A percentile compares a stretch with the other conserved stretches of the same genome.
These are phyloP conservation scores for Hoplodrina ambigua DNA, from an alignment of 2,888 invertebrate genomes.

Conservation along the genomic window DNA sequence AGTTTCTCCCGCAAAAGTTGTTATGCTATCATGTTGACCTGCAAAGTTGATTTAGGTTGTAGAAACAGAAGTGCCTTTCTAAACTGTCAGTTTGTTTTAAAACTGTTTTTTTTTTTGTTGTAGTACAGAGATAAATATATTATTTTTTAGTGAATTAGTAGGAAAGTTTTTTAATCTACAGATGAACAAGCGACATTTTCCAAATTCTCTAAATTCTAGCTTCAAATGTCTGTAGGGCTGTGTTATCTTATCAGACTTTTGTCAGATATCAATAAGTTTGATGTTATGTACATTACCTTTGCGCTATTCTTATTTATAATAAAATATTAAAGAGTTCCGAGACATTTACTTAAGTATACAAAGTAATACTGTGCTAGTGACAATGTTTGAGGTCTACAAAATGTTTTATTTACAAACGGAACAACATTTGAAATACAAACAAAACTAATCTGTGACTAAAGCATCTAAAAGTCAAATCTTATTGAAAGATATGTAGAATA, in stretches of 20 bases:
- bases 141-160: background rate
- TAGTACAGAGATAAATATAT: constrained; percentile 34
- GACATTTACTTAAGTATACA: background rate
- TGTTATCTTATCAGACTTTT: constrained; percentile 71
- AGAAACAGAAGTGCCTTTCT: constrained; percentile 78
- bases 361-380: background rate
- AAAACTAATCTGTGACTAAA: too few relatives aligned
- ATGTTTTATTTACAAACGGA: constrained; percentile 56
- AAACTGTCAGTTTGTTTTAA: constrained; percentile 78
- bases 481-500: background rate
- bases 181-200: constrained; percentile 8
- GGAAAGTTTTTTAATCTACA: background rate
- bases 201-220: constrained; percentile 10
- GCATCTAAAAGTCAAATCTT: background rate
- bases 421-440: background rate
- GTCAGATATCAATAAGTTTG: constrained; percentile 67
- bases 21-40: constrained; percentile 63
- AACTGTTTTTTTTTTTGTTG: constrained; percentile 55
- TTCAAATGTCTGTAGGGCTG: constrained; percentile 49
- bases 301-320: constrained; percentile 26
- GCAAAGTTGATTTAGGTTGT: constrained; percentile 66
- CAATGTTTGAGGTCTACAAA: constrained; percentile 3
- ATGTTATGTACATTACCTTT: constrained; percentile 49
- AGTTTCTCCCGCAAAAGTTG: constrained; percentile 58
- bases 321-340: constrained; percentile 23